phyloP scores from a whole-genome alignment of 2,113 vertebrate species.

The Siniperca chuatsi region DNA sequence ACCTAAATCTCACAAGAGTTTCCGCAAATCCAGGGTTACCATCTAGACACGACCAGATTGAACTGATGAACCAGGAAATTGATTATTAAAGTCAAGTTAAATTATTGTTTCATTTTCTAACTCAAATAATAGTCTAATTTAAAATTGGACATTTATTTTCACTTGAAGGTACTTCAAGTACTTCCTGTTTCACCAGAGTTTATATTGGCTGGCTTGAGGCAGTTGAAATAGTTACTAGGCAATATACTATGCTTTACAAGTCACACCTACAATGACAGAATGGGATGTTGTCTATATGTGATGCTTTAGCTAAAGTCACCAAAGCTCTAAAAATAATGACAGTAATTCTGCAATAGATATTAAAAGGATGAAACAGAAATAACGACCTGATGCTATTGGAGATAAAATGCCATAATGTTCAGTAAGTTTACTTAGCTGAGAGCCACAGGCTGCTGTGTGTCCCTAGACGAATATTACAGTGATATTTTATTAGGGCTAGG shows the following conservation, averaged over 20 bases:
- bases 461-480: neutral
- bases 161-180: neutral
- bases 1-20: too few relatives aligned
- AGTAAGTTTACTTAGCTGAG: neutral
- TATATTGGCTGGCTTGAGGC: neutral
- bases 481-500: neutral
- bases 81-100: neutral
- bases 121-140: neutral
- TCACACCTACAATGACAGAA: conserved; percentile 10
- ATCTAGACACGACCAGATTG: too few relatives aligned
- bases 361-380: neutral
- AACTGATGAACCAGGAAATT: neutral
- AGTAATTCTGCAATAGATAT: neutral
- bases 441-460: neutral
- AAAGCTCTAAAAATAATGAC: neutral
- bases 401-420: neutral
- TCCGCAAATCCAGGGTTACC: too few relatives aligned
- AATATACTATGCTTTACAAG: neutral
- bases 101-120: neutral
- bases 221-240: neutral
- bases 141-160: too few relatives aligned
- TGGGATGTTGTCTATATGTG: neutral
- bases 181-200: conserved; percentile 23
- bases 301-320: neutral
- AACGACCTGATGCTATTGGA: neutral